A percentile compares a stretch with the other conserved stretches of the same genome.
Conservation (phyloP, 1,140 invertebrate genomes). For the Varroa destructor region DNA sequence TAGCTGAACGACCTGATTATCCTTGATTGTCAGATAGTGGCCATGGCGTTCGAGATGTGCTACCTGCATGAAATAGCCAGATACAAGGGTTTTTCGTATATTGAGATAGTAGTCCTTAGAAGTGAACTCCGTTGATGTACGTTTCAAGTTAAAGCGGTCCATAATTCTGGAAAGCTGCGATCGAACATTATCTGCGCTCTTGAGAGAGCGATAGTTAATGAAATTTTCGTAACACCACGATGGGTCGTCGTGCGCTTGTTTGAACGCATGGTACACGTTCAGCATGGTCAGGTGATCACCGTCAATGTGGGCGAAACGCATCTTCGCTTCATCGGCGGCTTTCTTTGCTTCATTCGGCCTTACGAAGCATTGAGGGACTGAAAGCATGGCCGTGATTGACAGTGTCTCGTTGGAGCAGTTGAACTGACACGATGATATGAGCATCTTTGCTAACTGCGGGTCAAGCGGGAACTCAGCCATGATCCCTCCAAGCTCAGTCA, state of each 20-base stretch:
- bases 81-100: conserved; percentile 90
- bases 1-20: conserved; percentile 95
- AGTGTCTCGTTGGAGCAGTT: conserved; percentile 99
- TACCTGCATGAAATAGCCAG: conserved; percentile 99
- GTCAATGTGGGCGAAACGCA: conserved; percentile 97
- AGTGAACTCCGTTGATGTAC: conserved; percentile 94
- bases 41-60: conserved; percentile 87
- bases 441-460: conserved; percentile 96
- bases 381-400: conserved; percentile 96
- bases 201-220: conserved; percentile 92
- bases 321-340: conserved; percentile 95
- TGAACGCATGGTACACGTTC: conserved; percentile 95
- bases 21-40: conserved; percentile 96
- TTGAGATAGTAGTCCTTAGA: conserved; percentile 98
- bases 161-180: conserved; percentile 69
- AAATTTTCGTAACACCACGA: conserved; percentile 99
- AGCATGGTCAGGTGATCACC: conserved; percentile 92
- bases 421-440: conserved; percentile 85
- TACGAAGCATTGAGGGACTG: conserved; percentile 99
- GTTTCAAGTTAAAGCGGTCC: conserved; percentile 80
- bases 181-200: conserved; percentile 74
- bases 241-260: conserved; percentile 78
- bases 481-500: conserved; percentile 88
- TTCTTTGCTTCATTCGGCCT: conserved; percentile 97
- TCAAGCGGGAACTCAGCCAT: conserved; percentile 99